phyloP scores from a whole-genome alignment of 1,140 invertebrate genomes.

The Medauroidea extradentata region DNA sequence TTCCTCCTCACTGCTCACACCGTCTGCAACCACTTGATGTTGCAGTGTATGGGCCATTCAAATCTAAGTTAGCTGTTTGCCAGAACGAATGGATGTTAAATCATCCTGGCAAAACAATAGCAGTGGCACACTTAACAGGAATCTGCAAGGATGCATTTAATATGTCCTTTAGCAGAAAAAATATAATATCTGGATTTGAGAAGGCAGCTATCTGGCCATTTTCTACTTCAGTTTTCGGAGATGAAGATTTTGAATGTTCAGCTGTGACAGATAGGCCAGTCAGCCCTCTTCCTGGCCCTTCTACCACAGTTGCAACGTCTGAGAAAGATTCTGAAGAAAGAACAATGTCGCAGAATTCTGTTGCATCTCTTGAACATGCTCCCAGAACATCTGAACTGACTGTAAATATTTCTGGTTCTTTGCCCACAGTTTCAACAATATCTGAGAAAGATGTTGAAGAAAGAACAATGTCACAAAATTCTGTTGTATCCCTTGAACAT shows the following conservation, averaged over 20 bases:
- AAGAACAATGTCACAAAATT: no score
- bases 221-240: background rate
- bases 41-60: conserved; percentile 31
- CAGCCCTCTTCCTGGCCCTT: no score
- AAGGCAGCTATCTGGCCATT: background rate
- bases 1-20: conserved; percentile 35
- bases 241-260: conserved; percentile 14
- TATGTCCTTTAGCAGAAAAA: background rate
- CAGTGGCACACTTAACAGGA: background rate
- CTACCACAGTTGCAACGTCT: no score
- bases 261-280: no score
- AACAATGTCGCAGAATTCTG: no score
- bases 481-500: no score
- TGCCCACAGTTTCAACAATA: no score
- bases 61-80: conserved; percentile 26
- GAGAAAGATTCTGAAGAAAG: no score
- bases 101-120: conserved; percentile 20
- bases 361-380: no score
- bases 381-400: no score
- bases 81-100: conserved; percentile 20
- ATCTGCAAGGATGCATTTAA: background rate
- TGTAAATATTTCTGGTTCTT: no score
- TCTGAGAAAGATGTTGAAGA: no score
- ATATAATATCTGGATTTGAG: background rate
- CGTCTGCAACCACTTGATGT: conserved; percentile 35